phyloP scores from a whole-genome alignment of 1,140 invertebrate species.

The Ceratosolen solmsi region DNA sequence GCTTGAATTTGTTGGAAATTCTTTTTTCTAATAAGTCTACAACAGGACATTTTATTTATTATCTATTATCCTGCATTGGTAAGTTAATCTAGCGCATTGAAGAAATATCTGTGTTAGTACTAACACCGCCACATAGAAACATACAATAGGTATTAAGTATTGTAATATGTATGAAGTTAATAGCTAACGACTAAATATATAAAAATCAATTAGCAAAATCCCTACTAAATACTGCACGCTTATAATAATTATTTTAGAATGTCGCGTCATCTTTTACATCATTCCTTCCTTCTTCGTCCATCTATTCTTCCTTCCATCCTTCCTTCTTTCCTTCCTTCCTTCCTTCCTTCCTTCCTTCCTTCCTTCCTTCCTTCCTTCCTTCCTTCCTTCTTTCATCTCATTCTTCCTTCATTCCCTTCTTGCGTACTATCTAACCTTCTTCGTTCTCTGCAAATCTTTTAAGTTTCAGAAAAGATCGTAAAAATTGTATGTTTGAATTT shows the following conservation, averaged over 20 bases:
- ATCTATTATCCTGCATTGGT: no score
- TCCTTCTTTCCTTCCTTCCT: not conserved
- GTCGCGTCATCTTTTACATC: not conserved
- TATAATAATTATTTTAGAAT: not conserved
- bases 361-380: not conserved
- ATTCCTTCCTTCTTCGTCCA: not conserved
- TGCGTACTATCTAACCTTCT: no score
- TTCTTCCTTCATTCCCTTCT: not conserved
- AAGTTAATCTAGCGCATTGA: no score
- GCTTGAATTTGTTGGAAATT: slow-evolving; percentile 7
- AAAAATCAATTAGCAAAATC: no score
- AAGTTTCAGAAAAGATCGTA: not conserved
- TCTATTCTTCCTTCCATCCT: not conserved
- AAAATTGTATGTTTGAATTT: not conserved
- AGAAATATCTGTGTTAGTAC: no score
- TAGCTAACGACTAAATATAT: no score
- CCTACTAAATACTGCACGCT: no score
- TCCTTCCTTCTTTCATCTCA: not conserved
- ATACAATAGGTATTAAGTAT: no score
- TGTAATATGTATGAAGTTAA: no score
- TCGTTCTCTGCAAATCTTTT: no score
- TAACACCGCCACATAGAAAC: no score
- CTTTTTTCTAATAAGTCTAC: not conserved
- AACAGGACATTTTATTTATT: no score
- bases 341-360: not conserved